Evolutionary conservation across 2,113 vertebrate genomes (phyloP).

Genomic region (Rousettus leschenaultii): DNA sequence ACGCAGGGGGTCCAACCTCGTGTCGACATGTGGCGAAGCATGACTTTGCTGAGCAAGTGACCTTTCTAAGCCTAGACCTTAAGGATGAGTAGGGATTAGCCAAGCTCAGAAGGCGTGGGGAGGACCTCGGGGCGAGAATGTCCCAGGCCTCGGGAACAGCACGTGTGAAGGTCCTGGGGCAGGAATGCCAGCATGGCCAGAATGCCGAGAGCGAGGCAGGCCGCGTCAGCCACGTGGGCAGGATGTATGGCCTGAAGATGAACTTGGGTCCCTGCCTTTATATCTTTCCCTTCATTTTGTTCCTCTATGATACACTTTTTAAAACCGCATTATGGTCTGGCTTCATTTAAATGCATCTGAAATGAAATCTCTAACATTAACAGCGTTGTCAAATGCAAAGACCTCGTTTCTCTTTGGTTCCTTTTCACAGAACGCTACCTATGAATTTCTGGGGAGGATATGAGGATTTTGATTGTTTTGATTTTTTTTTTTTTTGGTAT

Average conservation of each 20-base stretch:
- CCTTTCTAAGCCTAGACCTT: background rate
- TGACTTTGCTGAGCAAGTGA: background rate
- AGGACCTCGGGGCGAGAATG: background rate
- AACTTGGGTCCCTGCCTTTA: background rate
- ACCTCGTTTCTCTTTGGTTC: constrained; percentile 70
- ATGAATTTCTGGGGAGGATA: constrained; percentile 69
- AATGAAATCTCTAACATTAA: constrained; percentile 75
- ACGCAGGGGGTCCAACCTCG: background rate
- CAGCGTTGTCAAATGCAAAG: constrained; percentile 58
- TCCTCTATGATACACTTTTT: background rate
- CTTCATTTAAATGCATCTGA: constrained; percentile 76
- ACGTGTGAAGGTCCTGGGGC: background rate
- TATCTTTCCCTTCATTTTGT: background rate
- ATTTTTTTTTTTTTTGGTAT: constrained; percentile 45
- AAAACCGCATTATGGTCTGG: constrained; percentile 37
- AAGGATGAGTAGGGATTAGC: background rate
- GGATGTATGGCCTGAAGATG: background rate
- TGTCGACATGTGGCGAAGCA: background rate
- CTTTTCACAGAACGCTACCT: constrained; percentile 64
- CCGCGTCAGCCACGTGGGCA: background rate
- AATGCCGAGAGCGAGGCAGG: background rate
- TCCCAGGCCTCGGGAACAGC: background rate
- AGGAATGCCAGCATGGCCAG: background rate
- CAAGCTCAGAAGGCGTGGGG: background rate
- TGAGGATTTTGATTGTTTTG: constrained; percentile 74